Evolutionary conservation across 30 jellyfish, hydroid and myxozoan genomes (phyloP), one percentile per base, ranked within the genome.

Genomic region (Sanderia malayensis): DNA sequence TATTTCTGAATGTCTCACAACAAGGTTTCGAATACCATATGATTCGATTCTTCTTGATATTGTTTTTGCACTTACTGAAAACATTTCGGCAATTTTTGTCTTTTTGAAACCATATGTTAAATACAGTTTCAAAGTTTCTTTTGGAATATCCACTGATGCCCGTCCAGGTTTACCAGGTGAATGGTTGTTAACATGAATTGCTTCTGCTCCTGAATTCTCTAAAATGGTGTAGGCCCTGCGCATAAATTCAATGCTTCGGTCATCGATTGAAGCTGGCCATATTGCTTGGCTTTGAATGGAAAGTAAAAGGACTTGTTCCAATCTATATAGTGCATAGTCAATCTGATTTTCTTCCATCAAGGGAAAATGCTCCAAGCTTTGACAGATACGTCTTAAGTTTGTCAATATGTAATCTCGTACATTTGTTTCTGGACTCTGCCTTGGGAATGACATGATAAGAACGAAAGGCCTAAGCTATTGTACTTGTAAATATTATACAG

Each of bases 11-110:
- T 62, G 67, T 11, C 18, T 46, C 26, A 18, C 66, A 18, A 41
- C 30, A 11, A 13, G 18, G 20, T 45, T 74, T n/a, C 46, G 62
- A 21, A 77, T 11, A 24, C 74, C 81, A 37, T 28, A 65, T 31
- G 28, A 30, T 61, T 49, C 73, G 23, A 62, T 77, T 53, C 81
- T 65, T 65, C 89, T 45, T 6, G 58, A 28, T 17, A 66, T 59
- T 0, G 92, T 80, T 55, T 68, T 80, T 20, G 26, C 62, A 37
- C 78, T 66, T 59, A 80, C 92, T 9, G 66, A 24, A 21, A 80
- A 55, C 46, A 80, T 49, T 32, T 67, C 59, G 23, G 85, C 84
- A 30, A 80, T 68, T 28, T 57, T 68, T 28, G 76, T 32, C 33
- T 66, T 46, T 34, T 77, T 23, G 58, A 80, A 80, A 27, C 84